Conservation (phyloP, 2,888 invertebrate species). For the Dermolepida albohirtum region DNA sequence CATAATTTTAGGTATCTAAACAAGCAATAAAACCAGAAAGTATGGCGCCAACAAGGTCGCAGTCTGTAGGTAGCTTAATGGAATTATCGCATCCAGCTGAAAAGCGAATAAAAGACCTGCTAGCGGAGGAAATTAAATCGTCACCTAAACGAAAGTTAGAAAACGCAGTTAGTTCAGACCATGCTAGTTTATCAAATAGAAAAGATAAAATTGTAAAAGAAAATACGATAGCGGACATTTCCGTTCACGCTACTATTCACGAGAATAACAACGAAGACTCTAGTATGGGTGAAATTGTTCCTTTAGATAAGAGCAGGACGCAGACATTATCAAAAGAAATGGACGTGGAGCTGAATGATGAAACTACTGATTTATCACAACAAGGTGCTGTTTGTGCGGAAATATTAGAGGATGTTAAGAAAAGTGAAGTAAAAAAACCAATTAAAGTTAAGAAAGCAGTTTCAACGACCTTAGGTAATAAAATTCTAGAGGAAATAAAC, state of each 20-base stretch:
- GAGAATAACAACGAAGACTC: slow-evolving; percentile 57
- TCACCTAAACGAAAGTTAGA: slow-evolving; percentile 83
- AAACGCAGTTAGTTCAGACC: slow-evolving; percentile 79
- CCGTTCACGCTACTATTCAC: slow-evolving; percentile 56
- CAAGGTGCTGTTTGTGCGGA: slow-evolving; percentile 65
- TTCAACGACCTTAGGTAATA: slow-evolving; percentile 47
- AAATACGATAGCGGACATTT: slow-evolving; percentile 63
- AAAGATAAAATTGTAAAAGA: slow-evolving; percentile 73
- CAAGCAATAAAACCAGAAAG: slow-evolving; percentile 57
- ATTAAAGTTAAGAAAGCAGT: slow-evolving; percentile 50
- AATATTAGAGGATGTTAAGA: slow-evolving; percentile 64
- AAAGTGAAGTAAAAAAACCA: slow-evolving; percentile 56
- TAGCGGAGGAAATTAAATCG: slow-evolving; percentile 69
- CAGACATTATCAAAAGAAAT: slow-evolving; percentile 59
- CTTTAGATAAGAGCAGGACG: slow-evolving; percentile 59
- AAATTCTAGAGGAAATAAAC: slow-evolving; percentile 59
- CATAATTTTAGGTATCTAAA: slow-evolving; percentile 51
- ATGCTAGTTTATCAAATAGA: slow-evolving; percentile 66
- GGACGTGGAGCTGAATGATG: slow-evolving; percentile 57
- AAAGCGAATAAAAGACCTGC: slow-evolving; percentile 78
- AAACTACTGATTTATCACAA: slow-evolving; percentile 55
- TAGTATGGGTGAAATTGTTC: slow-evolving; percentile 55
- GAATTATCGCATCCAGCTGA: slow-evolving; percentile 78
- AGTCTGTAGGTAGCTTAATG: slow-evolving; percentile 80
- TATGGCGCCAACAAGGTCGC: slow-evolving; percentile 66